Base-by-base conservation (phyloP, 1,140 invertebrate species). In the Dendrolimus kikuchii region DNA sequence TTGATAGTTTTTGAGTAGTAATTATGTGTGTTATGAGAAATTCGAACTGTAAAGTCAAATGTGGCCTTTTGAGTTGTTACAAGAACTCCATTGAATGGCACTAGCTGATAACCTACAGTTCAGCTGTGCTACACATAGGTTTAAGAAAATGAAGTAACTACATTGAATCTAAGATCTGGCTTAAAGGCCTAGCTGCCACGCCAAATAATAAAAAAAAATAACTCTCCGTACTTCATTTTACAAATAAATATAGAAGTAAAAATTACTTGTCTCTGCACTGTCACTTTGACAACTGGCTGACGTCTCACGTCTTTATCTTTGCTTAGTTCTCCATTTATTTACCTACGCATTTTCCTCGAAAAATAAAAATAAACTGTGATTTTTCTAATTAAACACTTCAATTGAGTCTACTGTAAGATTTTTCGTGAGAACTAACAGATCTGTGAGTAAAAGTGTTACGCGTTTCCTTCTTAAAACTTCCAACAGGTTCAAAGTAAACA, bases 341-440 rank as follows among this genome's bases (percentile, higher is more conserved):
- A 60, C 53, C 51, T 65, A 65, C 63, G 63, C 59, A 62, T 59
- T 59, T 62, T 56, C 6, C 46, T 53, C 46, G 47, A 51, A 49
- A 49, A 49, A 51, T 42, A 54, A 51, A 58, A 62, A 49, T 52
- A 58, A 52, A 40, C 46, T 8, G 40, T 52, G 49, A 51, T 38
- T 54, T 53, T 46, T 36, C n/a, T 46, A 49, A 38, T 38, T 38
- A 23, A 23, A 23, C 23, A 23, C 23, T 23, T 23, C 23, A 3
- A 23, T 23, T 23, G 1, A 23, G 23, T 23, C 3, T 23, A 23
- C 3, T 23, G 23, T 23, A 23, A 23, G 43, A n/a, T n/a, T 45
- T 45, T 45, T 45, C n/a, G 43, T 45, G 43, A 45, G n/a, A 9
- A 9, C 9, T 23, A n/a, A 40, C 38, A 40, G 36, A 50, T n/a